These are phyloP conservation scores for Tromatobia lineatoria DNA, from an alignment of 2,888 invertebrate species.

Conservation along the genomic window DNA sequence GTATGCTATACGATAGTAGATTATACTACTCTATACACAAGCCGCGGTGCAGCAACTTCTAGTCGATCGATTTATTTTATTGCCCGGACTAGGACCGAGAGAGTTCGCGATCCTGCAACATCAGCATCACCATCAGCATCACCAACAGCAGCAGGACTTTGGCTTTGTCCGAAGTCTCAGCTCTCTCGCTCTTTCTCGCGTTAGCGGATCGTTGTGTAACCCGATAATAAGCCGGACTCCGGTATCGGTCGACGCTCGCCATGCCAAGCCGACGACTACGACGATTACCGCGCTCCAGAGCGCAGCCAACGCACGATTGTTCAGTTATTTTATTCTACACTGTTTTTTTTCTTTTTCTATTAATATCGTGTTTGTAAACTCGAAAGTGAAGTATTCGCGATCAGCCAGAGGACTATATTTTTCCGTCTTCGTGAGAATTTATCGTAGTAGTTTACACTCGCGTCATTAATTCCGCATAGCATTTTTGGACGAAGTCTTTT, in stretches of 20 bases:
- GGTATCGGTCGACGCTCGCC: constrained; percentile 40
- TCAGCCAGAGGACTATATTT: neutral
- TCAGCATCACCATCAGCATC: constrained; percentile 23
- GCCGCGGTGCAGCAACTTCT: constrained; percentile 28
- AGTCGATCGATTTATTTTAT: constrained; percentile 64
- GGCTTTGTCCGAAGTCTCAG: constrained; percentile 33
- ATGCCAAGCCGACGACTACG: constrained; percentile 38
- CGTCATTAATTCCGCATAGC: too few relatives aligned
- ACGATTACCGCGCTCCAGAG: constrained; percentile 32
- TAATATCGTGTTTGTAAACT: neutral
- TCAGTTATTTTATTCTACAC: constrained; percentile 49
- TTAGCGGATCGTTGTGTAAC: constrained; percentile 49
- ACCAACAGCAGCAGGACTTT: constrained; percentile 12
- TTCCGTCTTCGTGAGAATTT: neutral
- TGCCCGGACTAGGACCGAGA: constrained; percentile 41
- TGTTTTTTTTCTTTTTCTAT: constrained; percentile 35
- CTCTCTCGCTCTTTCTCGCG: constrained; percentile 28
- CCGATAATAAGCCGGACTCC: constrained; percentile 56
- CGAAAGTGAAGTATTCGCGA: neutral
- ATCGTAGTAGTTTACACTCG: neutral
- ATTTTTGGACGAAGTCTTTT: too few relatives aligned
- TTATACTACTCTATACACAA: constrained; percentile 39
- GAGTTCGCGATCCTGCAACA: constrained; percentile 40
- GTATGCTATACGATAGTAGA: constrained; percentile 28
- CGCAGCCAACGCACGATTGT: constrained; percentile 27